A percentile compares a stretch with the other conserved stretches of the same genome.
phyloP scores from a whole-genome alignment of 2,888 invertebrate species.

The Glyphotaelius pellucidus region DNA sequence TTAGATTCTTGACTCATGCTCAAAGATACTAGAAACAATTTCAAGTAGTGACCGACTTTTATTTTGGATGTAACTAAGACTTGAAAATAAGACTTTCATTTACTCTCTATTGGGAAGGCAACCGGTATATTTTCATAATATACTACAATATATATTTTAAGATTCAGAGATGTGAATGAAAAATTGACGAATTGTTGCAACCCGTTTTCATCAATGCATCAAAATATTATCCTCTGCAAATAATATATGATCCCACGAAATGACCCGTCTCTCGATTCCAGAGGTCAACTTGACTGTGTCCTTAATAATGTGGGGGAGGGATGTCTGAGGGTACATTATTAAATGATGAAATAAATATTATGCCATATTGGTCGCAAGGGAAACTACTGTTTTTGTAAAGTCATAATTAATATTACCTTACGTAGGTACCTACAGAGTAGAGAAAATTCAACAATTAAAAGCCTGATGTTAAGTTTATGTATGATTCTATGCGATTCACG shows the following conservation, averaged over 20 bases:
- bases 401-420: not conserved
- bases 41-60: no score
- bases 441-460: not conserved
- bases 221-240: not conserved
- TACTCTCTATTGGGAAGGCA: no score
- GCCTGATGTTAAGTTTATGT: no score
- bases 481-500: no score
- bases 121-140: no score
- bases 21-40: no score
- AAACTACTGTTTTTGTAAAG: not conserved
- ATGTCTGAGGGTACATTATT: constrained; percentile 46
- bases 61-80: no score
- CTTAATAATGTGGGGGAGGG: constrained; percentile 29
- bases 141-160: no score
- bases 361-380: not conserved
- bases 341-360: constrained; percentile 7
- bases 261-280: not conserved
- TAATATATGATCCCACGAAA: not conserved
- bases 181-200: not conserved
- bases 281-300: constrained; percentile 22
- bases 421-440: not conserved
- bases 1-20: no score
- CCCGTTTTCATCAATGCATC: not conserved
- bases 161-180: no score
- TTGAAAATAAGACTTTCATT: no score